Base-by-base conservation (phyloP, 1,140 invertebrate species). In the Caenorhabditis elegans region DNA sequence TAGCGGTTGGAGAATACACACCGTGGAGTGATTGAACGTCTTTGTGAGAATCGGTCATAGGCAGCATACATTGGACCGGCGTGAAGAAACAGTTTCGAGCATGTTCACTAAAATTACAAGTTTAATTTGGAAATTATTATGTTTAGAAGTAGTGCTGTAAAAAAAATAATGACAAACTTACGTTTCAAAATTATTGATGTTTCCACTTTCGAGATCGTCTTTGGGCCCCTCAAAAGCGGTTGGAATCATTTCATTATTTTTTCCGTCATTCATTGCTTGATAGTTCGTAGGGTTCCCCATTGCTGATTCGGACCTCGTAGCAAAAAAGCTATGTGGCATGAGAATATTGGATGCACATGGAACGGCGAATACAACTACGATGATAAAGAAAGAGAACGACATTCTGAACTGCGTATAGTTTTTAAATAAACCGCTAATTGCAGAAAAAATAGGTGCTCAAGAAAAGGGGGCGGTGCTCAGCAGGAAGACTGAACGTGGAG, bases 51-150 rank as follows among this genome's bases (percentile, higher is more conserved):
- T 70, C 60, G 2, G 60, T 70, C 13, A 70, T 11, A 3, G 60
- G 60, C 2, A 70, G 34, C 60, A 70, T 43, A 22, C 60, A 70
- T 39, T 70, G 60, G 60, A 70, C 60, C 1, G 60, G 60, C 8
- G 60, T 70, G 60, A 70, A 70, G 34, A 70, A 70, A 43, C 60
- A 70, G n/a, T 70, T 70, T 2, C 60, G 60, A 28, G 60, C 60
- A n/a, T 70, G 60, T 22, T 39, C 60, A n/a, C 60, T 70, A 43
- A 43, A 43, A 43, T 43, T 43, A 43, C n/a, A 43, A 8, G 39
- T 43, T 43, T 43, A 43, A 15, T 43, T 8, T 43, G 60, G 13
- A 70, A 70, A 70, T 39, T 0, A 8, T 1, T 8, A 53, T 26
- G 1, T 26, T 53, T 22, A 49, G 1, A n/a, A n/a, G 1, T n/a